These are phyloP conservation scores for Corythaixoides concolor DNA, from an alignment of 2,113 vertebrate genomes.

Conservation along the genomic window DNA sequence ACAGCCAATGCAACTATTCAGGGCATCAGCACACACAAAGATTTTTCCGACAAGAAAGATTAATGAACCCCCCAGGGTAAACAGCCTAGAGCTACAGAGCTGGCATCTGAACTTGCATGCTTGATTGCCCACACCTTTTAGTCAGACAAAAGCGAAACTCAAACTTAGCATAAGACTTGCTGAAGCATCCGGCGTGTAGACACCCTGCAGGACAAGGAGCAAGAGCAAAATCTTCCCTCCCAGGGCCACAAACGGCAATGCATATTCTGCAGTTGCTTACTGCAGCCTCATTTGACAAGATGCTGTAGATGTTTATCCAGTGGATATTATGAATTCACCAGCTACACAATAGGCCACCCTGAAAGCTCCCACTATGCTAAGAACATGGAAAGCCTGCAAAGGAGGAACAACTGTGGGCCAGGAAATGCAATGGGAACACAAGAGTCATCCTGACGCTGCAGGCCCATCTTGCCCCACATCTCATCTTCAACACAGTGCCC, in stretches of 20 bases:
- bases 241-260: background rate
- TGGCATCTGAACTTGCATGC: background rate
- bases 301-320: slow-evolving; percentile 34
- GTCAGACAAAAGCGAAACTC: background rate
- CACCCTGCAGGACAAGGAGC: background rate
- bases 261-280: slow-evolving; percentile 10
- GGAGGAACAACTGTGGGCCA: background rate
- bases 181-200: background rate
- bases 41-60: background rate
- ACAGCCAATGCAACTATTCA: background rate
- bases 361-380: background rate
- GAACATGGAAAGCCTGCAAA: slow-evolving; percentile 25
- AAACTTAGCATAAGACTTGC: background rate
- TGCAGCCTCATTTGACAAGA: slow-evolving; percentile 24
- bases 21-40: background rate
- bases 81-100: background rate
- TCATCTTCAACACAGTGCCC: background rate
- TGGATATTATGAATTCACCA: slow-evolving; percentile 40
- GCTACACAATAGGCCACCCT: slow-evolving; percentile 51
- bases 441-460: background rate
- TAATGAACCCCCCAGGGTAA: background rate
- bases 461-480: background rate
- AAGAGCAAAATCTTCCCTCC: background rate
- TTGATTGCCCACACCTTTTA: background rate
- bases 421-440: background rate